phyloP scores from a whole-genome alignment of 1,140 invertebrate species.

The Bombyx mori region DNA sequence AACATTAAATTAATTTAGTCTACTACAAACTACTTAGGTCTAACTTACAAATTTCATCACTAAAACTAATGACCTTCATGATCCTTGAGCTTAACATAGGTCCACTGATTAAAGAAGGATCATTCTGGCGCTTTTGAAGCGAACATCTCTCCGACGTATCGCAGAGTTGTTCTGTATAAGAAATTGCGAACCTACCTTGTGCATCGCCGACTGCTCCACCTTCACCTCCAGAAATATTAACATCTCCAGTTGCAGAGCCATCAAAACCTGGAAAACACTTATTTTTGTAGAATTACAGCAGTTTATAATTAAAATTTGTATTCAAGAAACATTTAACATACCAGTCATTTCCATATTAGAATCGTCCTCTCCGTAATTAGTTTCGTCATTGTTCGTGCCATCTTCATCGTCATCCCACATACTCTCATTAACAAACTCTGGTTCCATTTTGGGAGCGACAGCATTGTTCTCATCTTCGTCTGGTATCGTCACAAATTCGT shows the following conservation, averaged over 20 bases:
- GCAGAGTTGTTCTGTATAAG: conserved; percentile 18
- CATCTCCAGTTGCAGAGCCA: conserved; percentile 66
- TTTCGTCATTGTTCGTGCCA: conserved; percentile 70
- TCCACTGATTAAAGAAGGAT: conserved; percentile 15
- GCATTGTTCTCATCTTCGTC: conserved; percentile 69
- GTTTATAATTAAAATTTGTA: not conserved
- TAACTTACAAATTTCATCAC: conserved; percentile 68
- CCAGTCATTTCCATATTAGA: conserved; percentile 72
- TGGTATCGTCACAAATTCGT: conserved; percentile 71
- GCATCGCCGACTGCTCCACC: conserved; percentile 70
- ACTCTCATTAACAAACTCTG: conserved; percentile 69
- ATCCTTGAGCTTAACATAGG: conserved; percentile 12
- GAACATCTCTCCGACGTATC: conserved; percentile 18
- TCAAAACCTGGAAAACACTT: conserved; percentile 55
- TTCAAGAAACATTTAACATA: conserved; percentile 26
- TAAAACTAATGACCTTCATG: conserved; percentile 33
- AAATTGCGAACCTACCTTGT: conserved; percentile 69
- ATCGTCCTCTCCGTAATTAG: conserved; percentile 70
- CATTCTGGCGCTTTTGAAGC: conserved; percentile 18
- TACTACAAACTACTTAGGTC: conserved; percentile 26
- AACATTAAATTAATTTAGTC: conserved; percentile 8
- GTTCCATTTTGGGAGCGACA: conserved; percentile 71
- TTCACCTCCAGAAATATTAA: conserved; percentile 66
- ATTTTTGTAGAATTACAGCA: not conserved
- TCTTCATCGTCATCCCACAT: conserved; percentile 71